Evolutionary conservation across 2,113 vertebrate species (phyloP).

Genomic region (Hyaena hyaena): DNA sequence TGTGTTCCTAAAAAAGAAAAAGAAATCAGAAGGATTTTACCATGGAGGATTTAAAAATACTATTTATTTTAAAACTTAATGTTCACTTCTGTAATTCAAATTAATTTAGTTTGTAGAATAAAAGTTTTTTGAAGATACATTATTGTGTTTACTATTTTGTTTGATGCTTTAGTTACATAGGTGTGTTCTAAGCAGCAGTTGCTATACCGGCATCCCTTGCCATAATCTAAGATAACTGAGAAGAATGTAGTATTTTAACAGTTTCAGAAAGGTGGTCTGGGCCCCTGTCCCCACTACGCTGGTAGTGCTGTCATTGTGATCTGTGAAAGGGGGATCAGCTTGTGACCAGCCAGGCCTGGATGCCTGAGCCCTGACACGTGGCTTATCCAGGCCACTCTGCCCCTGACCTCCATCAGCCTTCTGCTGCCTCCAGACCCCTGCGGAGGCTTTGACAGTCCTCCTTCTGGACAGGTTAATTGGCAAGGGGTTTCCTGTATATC

Average conservation of each 20-base stretch:
- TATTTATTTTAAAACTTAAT: background rate
- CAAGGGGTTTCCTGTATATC: background rate
- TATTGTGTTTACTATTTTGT: background rate
- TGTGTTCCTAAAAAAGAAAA: conserved; percentile 22
- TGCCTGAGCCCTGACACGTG: background rate
- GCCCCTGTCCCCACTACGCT: fast-evolving
- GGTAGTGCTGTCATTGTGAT: fast-evolving
- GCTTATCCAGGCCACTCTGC: background rate
- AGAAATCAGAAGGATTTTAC: background rate
- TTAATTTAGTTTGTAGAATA: background rate
- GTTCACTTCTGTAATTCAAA: background rate
- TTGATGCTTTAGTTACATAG: background rate
- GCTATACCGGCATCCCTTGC: background rate
- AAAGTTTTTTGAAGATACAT: background rate
- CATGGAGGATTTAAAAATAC: background rate
- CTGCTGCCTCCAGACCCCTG: background rate
- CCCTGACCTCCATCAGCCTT: background rate
- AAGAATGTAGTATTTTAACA: background rate
- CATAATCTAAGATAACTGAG: background rate
- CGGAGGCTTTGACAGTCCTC: background rate
- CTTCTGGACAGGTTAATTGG: background rate
- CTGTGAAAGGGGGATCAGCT: background rate
- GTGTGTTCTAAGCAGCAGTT: background rate
- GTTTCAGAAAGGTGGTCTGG: background rate
- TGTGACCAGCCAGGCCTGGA: background rate